Evolutionary conservation across 1,140 invertebrate genomes (phyloP), one percentile per base, ranked within the genome.

Genomic region (Cyclina sinensis): DNA sequence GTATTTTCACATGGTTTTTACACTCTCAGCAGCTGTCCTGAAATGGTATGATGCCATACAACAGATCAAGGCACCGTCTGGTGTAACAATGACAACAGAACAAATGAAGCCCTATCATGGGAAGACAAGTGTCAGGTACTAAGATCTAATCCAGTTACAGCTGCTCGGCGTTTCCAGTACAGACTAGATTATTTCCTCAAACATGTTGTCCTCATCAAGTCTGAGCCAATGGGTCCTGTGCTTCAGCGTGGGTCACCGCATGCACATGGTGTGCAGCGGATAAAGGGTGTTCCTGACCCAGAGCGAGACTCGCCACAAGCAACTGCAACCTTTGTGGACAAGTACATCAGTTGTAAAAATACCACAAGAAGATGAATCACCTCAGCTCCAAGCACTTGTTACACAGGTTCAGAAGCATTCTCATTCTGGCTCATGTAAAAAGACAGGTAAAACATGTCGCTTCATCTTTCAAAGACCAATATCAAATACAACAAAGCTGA

Each of bases 1-100:
- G 89, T n/a, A 51, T 87, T 16, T 88, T 79, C 27, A 90, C 90
- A 24, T 91, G 83, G 82, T 91, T 91, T 70, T 37, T 91, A 90
- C 89, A 37, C 57, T 91, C 7, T 91, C 89, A 30, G 88, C 86
- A 80, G 83, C 89, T 43, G 86, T 89, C 59, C 18, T 91, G 51
- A 57, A 87, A 59, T 91, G 91, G 91, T 18, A 32, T 30, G 86
- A 90, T 54, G 89, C 86, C 16, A 82, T 91, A 16, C 81, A 89
- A 48, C 70, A 68, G 16, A 90, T 91, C 24, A 65, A 43, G 9
- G 48, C 35, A 70, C 90, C 90, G 46, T 74, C 86, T 48, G 90
- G 86, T 1, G 46, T 84, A 30, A 30, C 0, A 27, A 68, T 80
- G 9, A 48, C 78, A 54, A 48, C 54, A 24, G 78, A 80, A 11